Evolutionary conservation across 2,888 invertebrate genomes (phyloP).

Genomic region (Acleris laterana): DNA sequence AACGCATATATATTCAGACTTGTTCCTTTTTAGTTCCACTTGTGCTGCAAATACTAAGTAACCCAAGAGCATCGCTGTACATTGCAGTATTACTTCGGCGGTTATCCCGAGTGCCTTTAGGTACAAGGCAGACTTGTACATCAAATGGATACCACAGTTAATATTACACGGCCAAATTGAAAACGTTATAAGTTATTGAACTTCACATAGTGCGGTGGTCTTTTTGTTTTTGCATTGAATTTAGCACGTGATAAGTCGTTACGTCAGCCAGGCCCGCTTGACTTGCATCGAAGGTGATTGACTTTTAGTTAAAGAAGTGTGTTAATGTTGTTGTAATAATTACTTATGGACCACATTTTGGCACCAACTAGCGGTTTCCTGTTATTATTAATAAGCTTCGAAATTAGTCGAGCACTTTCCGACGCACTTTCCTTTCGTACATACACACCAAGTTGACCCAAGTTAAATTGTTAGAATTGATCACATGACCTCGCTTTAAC

Average conservation of each 20-base stretch:
- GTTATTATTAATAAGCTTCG: too few relatives aligned
- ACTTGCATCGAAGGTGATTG: conserved; percentile 7
- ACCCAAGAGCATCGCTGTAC: conserved; percentile 1
- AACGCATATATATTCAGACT: not conserved
- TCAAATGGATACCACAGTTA: conserved; percentile 4
- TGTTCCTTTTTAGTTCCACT: conserved; percentile 1
- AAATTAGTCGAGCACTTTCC: too few relatives aligned
- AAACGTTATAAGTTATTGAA: not conserved
- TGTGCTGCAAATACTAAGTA: not conserved
- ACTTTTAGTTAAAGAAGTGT: conserved; percentile 8
- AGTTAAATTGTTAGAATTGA: too few relatives aligned
- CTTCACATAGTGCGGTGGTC: not conserved
- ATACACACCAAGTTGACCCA: too few relatives aligned
- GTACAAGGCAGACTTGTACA: not conserved
- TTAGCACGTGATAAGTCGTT: not conserved
- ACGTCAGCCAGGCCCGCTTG: not conserved
- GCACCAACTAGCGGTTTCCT: too few relatives aligned
- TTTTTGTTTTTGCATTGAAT: conserved; percentile 1
- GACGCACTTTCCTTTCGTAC: too few relatives aligned
- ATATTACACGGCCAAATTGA: not conserved
- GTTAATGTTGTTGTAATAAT: not conserved
- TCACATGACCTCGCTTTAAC: too few relatives aligned
- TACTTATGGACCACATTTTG: not conserved
- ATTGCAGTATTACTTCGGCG: conserved; percentile 4
- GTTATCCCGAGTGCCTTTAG: not conserved